Conservation (phyloP, 2,113 vertebrate species). For the Peromyscus maniculatus region DNA sequence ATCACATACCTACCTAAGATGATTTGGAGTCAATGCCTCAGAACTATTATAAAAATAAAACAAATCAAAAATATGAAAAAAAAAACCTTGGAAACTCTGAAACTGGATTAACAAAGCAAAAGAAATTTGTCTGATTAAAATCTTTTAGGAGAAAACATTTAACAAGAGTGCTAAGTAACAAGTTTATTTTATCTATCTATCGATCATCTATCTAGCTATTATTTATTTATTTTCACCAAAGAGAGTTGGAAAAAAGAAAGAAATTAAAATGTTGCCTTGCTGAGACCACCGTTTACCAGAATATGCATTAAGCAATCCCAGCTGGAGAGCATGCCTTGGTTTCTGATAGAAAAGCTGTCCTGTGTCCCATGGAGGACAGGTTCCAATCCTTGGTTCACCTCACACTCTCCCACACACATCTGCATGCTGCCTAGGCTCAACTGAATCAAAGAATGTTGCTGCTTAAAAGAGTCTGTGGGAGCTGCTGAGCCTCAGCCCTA, state of each 20-base stretch:
- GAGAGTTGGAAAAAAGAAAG: background rate
- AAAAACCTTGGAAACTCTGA: background rate
- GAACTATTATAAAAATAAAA: background rate
- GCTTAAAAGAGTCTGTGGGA: conserved; percentile 84
- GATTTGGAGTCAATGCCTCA: background rate
- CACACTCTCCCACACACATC: conserved; percentile 88
- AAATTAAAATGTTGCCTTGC: background rate
- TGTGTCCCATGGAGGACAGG: conserved; percentile 82
- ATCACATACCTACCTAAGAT: background rate
- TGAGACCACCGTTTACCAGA: conserved; percentile 50
- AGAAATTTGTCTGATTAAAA: background rate
- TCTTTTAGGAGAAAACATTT: background rate
- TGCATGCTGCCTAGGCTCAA: conserved; percentile 88
- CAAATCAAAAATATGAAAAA: background rate
- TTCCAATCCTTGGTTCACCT: conserved; percentile 88
- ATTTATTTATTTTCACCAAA: background rate
- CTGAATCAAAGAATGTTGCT: conserved; percentile 88
- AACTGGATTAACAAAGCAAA: background rate
- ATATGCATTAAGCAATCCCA: conserved; percentile 77
- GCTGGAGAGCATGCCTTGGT: conserved; percentile 79
- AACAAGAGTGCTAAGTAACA: background rate
- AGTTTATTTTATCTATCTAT: no score
- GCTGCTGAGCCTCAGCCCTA: conserved; percentile 81
- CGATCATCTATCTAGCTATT: no score
- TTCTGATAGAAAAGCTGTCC: conserved; percentile 69